Percentiles rank a stretch among this genome's conserved stretches.
These are phyloP conservation scores for Synanceia verrucosa DNA, from an alignment of 2,797 vertebrate species.

Conservation along the genomic window DNA sequence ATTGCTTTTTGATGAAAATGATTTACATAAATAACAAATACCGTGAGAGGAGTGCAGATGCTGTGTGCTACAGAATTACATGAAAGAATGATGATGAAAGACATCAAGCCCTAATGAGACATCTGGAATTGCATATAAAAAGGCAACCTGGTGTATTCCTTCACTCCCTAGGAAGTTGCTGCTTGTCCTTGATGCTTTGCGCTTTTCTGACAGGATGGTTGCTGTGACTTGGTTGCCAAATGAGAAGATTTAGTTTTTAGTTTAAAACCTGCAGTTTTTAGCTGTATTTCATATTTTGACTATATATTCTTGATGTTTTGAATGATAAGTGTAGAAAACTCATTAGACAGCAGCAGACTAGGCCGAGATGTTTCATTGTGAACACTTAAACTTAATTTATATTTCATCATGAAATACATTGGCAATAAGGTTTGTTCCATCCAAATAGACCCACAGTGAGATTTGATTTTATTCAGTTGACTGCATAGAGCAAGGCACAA, in stretches of 20 bases:
- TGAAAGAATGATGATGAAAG: conserved; percentile 82
- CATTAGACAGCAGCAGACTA: conserved; percentile 30
- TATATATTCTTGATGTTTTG: conserved; percentile 24
- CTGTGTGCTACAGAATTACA: conserved; percentile 70
- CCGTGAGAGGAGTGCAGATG: conserved; percentile 70
- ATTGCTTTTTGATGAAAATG: conserved; percentile 69
- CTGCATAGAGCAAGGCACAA: background rate
- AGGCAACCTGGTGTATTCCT: conserved; percentile 71
- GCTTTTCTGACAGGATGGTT: conserved; percentile 34
- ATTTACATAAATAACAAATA: conserved; percentile 82
- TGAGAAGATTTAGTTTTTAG: background rate
- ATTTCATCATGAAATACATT: conserved; percentile 26
- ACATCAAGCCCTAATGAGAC: conserved; percentile 75
- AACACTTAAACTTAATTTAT: conserved; percentile 43
- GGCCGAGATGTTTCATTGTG: background rate
- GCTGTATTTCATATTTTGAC: conserved; percentile 15
- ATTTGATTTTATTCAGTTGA: conserved; percentile 26
- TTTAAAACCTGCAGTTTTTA: too few relatives aligned
- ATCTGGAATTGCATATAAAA: conserved; percentile 78
- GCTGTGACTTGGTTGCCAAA: conserved; percentile 44
- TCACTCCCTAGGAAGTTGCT: conserved; percentile 53
- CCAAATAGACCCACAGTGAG: conserved; percentile 24
- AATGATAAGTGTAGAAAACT: conserved; percentile 36
- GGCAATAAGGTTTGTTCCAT: conserved; percentile 40
- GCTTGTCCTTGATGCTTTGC: conserved; percentile 63